Conservation (phyloP, 2,888 invertebrate species). For the Sarcophaga variegata region DNA sequence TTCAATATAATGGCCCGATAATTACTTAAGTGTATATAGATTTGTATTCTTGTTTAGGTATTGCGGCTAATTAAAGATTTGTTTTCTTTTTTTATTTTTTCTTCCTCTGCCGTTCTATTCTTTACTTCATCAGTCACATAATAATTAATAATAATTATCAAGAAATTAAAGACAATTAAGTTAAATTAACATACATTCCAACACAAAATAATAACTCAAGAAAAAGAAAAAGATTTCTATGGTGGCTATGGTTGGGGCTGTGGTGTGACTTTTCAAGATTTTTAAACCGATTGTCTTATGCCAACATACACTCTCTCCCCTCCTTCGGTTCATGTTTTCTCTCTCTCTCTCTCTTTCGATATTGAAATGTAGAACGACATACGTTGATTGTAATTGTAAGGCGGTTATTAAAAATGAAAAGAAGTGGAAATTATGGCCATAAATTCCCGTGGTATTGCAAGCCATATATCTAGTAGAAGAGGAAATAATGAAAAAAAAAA, state of each 20-base stretch:
- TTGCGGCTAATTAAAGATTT: conserved; percentile 49
- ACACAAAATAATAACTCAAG: neutral
- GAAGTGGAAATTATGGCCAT: too few relatives aligned
- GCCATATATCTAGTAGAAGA: too few relatives aligned
- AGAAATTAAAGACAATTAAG: conserved; percentile 51
- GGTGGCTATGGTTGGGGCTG: neutral
- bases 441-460: too few relatives aligned
- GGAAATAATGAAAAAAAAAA: too few relatives aligned
- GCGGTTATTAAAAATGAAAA: too few relatives aligned
- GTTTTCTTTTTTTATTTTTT: conserved; percentile 25
- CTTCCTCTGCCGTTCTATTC: neutral
- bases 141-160: conserved; percentile 46
- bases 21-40: neutral
- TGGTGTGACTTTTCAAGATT: too few relatives aligned
- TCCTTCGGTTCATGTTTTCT: too few relatives aligned
- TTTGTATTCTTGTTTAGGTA: conserved; percentile 17
- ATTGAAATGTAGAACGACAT: too few relatives aligned
- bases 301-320: too few relatives aligned
- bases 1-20: neutral
- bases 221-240: neutral
- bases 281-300: too few relatives aligned
- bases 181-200: conserved; percentile 26
- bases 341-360: too few relatives aligned
- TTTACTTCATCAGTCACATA: neutral
- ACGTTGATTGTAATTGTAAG: too few relatives aligned